phyloP scores from a whole-genome alignment of 2,888 invertebrate genomes.

The Aspidiotus destructor region DNA sequence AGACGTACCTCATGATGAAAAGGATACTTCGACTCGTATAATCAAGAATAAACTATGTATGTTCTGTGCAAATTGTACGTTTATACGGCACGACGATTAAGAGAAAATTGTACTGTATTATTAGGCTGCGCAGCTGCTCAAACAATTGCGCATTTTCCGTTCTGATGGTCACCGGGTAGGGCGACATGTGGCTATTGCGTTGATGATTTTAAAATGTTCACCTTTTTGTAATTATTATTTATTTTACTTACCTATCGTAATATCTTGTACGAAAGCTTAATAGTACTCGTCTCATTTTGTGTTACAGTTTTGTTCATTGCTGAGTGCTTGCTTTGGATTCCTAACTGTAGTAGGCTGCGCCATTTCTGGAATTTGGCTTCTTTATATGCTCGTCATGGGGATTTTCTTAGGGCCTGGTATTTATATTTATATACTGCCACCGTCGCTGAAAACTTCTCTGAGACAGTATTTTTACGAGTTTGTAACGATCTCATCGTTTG shows the following conservation, averaged over 20 bases:
- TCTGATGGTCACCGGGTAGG: too few relatives aligned
- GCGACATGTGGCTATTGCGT: too few relatives aligned
- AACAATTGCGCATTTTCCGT: too few relatives aligned
- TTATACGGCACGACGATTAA: too few relatives aligned
- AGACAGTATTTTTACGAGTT: slow-evolving; percentile 16
- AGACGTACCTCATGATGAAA: too few relatives aligned
- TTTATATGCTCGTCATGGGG: slow-evolving; percentile 23
- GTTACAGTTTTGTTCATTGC: slow-evolving; percentile 23
- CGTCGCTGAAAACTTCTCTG: slow-evolving; percentile 12
- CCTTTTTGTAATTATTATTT: too few relatives aligned
- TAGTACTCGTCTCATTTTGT: slow-evolving; percentile 3
- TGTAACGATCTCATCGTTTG: background rate
- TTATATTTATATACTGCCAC: slow-evolving; percentile 21
- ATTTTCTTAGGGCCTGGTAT: slow-evolving; percentile 17
- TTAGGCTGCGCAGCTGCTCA: too few relatives aligned
- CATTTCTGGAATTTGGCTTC: slow-evolving; percentile 26
- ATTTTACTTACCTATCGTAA: background rate
- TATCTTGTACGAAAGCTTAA: background rate
- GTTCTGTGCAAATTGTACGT: too few relatives aligned
- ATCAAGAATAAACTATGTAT: too few relatives aligned
- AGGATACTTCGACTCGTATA: too few relatives aligned
- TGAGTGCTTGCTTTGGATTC: slow-evolving; percentile 20
- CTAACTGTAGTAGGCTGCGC: slow-evolving; percentile 25
- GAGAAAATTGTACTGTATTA: too few relatives aligned
- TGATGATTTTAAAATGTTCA: too few relatives aligned